Percentiles rank a stretch among this genome's conserved stretches.
Evolutionary conservation across 2,888 invertebrate species (phyloP).

Genomic region (Tenthredo scrophulariae): DNA sequence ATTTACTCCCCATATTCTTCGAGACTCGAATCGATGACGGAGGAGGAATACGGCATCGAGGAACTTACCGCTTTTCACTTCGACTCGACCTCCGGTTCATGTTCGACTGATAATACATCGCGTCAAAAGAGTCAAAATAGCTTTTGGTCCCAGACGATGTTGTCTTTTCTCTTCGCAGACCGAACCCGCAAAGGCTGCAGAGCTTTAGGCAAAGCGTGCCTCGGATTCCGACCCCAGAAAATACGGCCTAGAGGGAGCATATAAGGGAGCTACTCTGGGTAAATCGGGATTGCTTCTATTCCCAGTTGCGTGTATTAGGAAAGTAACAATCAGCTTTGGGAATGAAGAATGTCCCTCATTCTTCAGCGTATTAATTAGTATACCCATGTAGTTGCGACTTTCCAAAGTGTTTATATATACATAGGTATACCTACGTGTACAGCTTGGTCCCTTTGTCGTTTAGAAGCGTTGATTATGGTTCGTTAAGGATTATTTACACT

Average conservation of each 20-base stretch:
- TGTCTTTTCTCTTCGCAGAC: constrained; percentile 21
- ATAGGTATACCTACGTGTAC: background rate
- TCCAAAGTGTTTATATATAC: background rate
- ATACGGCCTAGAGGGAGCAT: background rate
- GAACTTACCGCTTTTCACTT: background rate
- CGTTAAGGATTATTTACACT: constrained; percentile 10
- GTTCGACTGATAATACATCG: background rate
- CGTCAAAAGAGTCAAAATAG: background rate
- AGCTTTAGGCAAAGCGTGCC: constrained; percentile 10
- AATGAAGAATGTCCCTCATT: background rate
- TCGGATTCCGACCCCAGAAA: constrained; percentile 3
- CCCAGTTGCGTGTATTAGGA: background rate
- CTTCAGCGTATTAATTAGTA: background rate
- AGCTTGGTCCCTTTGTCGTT: background rate
- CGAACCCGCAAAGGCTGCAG: background rate
- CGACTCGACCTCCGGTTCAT: background rate
- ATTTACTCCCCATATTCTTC: background rate
- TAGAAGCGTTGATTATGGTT: background rate
- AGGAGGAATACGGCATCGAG: background rate
- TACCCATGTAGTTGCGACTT: background rate
- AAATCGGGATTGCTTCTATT: constrained; percentile 15
- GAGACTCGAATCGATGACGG: background rate
- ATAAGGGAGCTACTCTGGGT: background rate
- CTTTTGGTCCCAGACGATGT: background rate
- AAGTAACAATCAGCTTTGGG: background rate